Conservation (phyloP, 2,113 vertebrate genomes). For the Rhynchomys soricoides region DNA sequence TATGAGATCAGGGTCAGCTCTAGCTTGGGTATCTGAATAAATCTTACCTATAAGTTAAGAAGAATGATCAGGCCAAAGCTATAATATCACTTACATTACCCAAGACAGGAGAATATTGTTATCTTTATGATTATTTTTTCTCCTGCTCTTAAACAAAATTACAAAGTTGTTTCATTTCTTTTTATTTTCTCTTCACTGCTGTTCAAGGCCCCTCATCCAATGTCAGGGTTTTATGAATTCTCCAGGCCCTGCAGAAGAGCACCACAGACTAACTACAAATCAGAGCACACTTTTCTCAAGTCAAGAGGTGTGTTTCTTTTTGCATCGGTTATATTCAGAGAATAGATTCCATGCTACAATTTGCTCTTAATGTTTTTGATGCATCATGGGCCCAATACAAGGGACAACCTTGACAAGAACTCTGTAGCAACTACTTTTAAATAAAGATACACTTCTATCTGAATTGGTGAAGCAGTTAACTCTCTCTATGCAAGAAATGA, state of each 20-base stretch:
- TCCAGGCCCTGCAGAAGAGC: background rate
- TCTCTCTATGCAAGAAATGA: conserved; percentile 45
- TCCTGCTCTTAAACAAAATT: background rate
- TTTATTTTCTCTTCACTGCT: background rate
- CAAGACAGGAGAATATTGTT: background rate
- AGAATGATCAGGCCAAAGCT: background rate
- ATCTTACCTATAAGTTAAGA: background rate
- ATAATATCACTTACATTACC: background rate
- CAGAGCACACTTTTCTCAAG: background rate
- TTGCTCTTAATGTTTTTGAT: background rate
- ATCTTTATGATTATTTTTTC: background rate
- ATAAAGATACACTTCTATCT: background rate
- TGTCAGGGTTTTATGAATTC: background rate
- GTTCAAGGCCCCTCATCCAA: background rate
- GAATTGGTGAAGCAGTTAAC: conserved; percentile 49
- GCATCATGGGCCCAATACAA: background rate
- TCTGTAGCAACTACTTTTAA: conserved; percentile 34
- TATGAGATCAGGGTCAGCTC: background rate
- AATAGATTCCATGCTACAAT: background rate
- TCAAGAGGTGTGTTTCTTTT: background rate
- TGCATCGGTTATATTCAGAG: background rate
- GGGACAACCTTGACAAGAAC: background rate
- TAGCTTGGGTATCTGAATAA: background rate
- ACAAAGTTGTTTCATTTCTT: background rate
- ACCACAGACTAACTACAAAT: background rate